phyloP scores from a whole-genome alignment of 2,888 invertebrate species.

The Notodonta ziczac region DNA sequence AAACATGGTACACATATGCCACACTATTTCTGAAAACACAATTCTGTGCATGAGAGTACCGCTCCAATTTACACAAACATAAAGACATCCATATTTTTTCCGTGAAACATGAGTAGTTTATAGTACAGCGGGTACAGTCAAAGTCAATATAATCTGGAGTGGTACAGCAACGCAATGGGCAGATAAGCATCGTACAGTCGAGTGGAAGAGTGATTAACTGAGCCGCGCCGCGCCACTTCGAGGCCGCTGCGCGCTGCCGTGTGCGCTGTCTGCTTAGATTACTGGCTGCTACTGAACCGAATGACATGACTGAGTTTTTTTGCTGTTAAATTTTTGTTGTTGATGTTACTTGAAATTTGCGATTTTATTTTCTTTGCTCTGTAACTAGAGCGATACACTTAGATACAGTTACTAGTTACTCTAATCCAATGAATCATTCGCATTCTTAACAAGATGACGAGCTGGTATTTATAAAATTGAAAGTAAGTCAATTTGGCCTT shows the following conservation, averaged over 20 bases:
- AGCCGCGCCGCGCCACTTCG: slow-evolving; percentile 30
- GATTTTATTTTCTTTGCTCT: slow-evolving; percentile 28
- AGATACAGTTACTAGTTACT: no score
- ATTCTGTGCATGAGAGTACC: slow-evolving; percentile 24
- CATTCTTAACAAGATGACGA: no score
- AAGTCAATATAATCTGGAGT: slow-evolving; percentile 62
- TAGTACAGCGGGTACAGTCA: slow-evolving; percentile 53
- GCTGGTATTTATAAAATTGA: no score
- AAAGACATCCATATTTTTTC: slow-evolving; percentile 44
- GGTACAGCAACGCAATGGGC: slow-evolving; percentile 54
- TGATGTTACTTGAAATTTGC: slow-evolving; percentile 42
- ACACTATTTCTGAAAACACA: slow-evolving; percentile 4
- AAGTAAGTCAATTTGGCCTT: no score
- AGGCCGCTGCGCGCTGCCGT: slow-evolving; percentile 33
- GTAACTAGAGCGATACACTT: not conserved
- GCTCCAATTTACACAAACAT: slow-evolving; percentile 30
- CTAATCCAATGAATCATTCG: not conserved
- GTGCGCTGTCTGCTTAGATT: slow-evolving; percentile 54
- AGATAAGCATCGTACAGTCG: slow-evolving; percentile 71
- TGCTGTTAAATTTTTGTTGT: slow-evolving; percentile 40
- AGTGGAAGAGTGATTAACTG: slow-evolving; percentile 72
- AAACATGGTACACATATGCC: not conserved
- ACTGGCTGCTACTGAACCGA: slow-evolving; percentile 47
- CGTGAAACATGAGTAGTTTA: slow-evolving; percentile 36
- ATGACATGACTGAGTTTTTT: slow-evolving; percentile 16